A percentile compares a stretch with the other conserved stretches of the same genome.
Evolutionary conservation across 2,113 vertebrate genomes (phyloP).

Genomic region (Alouatta palliata): DNA sequence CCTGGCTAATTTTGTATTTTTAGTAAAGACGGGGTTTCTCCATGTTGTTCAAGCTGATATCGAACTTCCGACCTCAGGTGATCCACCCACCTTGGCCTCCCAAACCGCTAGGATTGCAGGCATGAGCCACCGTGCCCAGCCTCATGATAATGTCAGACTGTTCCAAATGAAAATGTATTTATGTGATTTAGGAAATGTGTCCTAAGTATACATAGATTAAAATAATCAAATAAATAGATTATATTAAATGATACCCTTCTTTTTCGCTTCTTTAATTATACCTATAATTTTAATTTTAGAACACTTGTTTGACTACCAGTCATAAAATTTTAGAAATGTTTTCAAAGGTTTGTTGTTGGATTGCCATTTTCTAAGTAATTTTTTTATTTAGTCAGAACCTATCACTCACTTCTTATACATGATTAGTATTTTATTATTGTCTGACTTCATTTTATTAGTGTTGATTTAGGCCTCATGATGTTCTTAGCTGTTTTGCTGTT

Average conservation of each 20-base stretch:
- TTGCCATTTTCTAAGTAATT: conserved; percentile 18
- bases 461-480: neutral
- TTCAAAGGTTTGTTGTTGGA: neutral
- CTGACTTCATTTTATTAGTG: neutral
- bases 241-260: neutral
- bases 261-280: neutral
- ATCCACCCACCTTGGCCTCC: no score
- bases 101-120: no score
- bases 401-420: neutral
- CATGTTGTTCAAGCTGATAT: no score
- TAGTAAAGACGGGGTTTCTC: no score
- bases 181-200: neutral
- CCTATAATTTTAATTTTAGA: neutral
- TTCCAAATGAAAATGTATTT: conserved; percentile 6
- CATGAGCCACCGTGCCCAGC: no score
- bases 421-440: neutral
- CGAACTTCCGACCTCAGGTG: no score
- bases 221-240: neutral
- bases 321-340: conserved; percentile 4
- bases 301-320: neutral
- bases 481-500: conserved; percentile 10
- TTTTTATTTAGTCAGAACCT: neutral
- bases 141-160: neutral
- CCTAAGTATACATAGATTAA: neutral
- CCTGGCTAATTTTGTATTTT: no score